Percentiles rank a stretch among this genome's conserved stretches.
Evolutionary conservation across 2,888 invertebrate genomes (phyloP).

Genomic region (Apantesis nais): DNA sequence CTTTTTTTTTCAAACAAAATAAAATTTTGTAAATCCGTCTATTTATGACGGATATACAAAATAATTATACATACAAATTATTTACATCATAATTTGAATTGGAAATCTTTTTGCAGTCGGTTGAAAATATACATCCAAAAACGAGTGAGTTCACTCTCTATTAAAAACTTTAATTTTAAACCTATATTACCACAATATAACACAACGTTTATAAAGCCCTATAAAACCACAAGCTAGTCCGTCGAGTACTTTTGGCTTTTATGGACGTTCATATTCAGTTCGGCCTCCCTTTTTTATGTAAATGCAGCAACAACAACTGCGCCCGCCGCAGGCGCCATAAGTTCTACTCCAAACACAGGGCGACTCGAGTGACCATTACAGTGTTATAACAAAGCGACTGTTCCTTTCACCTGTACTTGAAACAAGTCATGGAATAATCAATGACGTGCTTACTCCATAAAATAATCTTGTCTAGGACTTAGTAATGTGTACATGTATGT

Average conservation of each 20-base stretch:
- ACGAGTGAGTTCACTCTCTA: neutral
- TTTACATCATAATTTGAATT: too few relatives aligned
- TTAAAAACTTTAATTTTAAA: neutral
- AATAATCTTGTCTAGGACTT: neutral
- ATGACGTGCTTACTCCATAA: neutral
- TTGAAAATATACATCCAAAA: too few relatives aligned
- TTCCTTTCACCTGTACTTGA: neutral
- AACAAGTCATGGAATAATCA: neutral
- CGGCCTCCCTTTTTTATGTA: conserved; percentile 1
- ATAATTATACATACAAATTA: too few relatives aligned
- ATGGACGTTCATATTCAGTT: neutral
- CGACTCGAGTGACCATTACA: conserved; percentile 13
- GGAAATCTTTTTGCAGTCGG: too few relatives aligned
- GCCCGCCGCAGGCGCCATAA: conserved; percentile 36
- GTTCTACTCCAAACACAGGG: conserved; percentile 43
- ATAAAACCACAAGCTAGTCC: neutral
- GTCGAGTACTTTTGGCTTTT: neutral
- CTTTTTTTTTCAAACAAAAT: too few relatives aligned
- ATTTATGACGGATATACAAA: too few relatives aligned
- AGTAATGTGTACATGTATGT: neutral
- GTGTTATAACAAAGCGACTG: neutral
- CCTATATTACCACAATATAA: neutral
- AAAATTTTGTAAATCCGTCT: too few relatives aligned
- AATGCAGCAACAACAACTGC: neutral
- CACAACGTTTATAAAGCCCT: neutral